Base-by-base conservation (phyloP, 2,113 vertebrate species). In the Onychostruthus taczanowskii region DNA sequence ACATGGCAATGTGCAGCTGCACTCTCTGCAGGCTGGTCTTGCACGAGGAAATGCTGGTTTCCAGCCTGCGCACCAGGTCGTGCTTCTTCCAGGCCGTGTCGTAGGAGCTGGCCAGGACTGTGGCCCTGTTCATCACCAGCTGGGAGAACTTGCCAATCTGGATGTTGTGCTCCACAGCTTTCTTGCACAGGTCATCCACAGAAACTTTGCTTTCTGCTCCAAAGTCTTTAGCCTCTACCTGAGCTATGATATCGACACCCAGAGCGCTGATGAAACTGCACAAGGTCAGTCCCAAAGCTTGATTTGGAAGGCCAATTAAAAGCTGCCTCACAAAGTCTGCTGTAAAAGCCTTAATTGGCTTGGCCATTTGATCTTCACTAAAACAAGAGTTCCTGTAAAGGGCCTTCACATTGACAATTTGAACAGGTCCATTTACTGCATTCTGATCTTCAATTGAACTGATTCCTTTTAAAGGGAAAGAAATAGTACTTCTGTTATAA, bases 51-150 rank as follows among this genome's bases (percentile, higher is more conserved):
- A 99, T 99, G 89, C 98, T 99, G 69, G 98, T 98, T 49, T 99
- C 99, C 67, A 99, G 93, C 27, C 99, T 98, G 87, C 99, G 98
- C 52, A 99, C 98, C 49, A 99, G 97, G 91, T 99, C 99, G 13
- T 99, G 98, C 80, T 99, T 99, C 97, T 99, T 99, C 99, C 99
- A 99, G 0, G 99, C 99, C 0, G 99, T 99, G 89, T 99, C 99
- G 0, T 99, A 99, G 5, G 99, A 99, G 28, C 99, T 99, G 16
- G 99, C 99, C 85, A 99, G 92, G 13, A 99, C 99, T 0, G 99
- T 99, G 68, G 99, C 99, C 66, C 99, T 97, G 98, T 99, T 99
- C 95, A 99, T 98, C 73, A 99, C 98, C 95, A 99, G 74, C 97
- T 99, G 99, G 0, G 99, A 99, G 91, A 99, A 98, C 19, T 97